These are phyloP conservation scores for Zaprionus lachaisei DNA, from an alignment of 1,140 invertebrate genomes.

Conservation along the genomic window DNA sequence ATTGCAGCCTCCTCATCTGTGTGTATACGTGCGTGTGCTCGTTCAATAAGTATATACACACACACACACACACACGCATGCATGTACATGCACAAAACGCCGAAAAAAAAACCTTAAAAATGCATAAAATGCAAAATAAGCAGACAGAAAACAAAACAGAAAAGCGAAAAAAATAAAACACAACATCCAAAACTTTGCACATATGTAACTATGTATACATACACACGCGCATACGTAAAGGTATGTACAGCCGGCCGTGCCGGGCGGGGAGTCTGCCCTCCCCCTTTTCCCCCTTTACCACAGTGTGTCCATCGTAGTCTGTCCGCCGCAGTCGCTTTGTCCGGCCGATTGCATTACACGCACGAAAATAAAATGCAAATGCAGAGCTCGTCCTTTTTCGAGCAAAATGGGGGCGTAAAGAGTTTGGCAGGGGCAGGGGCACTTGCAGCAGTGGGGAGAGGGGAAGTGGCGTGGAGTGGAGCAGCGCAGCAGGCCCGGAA, in stretches of 20 bases:
- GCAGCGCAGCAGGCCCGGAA: constrained; percentile 30
- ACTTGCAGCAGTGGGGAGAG: too few species aligned
- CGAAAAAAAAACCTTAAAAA: constrained; percentile 52
- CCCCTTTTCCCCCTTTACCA: background rate
- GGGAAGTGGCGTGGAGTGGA: too few species aligned
- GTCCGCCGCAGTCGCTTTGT: constrained; percentile 4
- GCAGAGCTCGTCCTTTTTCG: constrained; percentile 24
- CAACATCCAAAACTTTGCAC: constrained; percentile 64
- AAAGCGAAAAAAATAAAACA: constrained; percentile 49
- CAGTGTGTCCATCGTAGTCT: constrained; percentile 2
- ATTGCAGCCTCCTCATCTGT: constrained; percentile 1
- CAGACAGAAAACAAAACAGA: constrained; percentile 36
- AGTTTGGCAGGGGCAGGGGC: background rate
- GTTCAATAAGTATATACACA: constrained; percentile 45
- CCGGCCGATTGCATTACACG: constrained; percentile 60
- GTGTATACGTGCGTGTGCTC: constrained; percentile 20
- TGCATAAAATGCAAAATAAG: constrained; percentile 38
- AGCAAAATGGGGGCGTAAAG: background rate
- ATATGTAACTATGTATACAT: constrained; percentile 24
- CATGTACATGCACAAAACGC: constrained; percentile 33
- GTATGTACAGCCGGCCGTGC: constrained; percentile 4
- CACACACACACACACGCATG: background rate
- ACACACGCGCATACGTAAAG: constrained; percentile 8
- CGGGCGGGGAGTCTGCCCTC: background rate
- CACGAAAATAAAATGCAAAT: constrained; percentile 80